These are phyloP conservation scores for Atlantisia rogersi DNA, from an alignment of 2,113 vertebrate genomes.

Conservation along the genomic window DNA sequence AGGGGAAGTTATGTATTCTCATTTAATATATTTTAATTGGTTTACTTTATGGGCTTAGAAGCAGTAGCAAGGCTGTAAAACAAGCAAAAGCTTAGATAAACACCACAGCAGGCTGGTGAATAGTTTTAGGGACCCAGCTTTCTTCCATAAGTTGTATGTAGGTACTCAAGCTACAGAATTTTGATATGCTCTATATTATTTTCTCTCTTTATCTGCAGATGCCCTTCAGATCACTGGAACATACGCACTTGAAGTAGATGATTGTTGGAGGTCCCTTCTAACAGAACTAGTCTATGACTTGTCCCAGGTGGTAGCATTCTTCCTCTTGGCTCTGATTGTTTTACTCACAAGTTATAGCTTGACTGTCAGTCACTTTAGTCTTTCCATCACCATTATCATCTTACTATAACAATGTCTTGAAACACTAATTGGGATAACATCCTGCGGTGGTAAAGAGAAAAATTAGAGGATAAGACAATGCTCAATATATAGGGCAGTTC, in stretches of 20 bases:
- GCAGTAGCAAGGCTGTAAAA: background rate
- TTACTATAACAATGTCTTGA: background rate
- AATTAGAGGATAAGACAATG: background rate
- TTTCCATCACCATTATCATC: background rate
- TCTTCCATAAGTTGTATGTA: background rate
- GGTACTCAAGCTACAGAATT: background rate
- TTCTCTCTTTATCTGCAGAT: background rate
- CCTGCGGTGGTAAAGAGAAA: background rate
- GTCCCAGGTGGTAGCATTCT: background rate
- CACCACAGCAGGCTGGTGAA: background rate
- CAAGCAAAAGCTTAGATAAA: background rate
- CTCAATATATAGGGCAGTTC: background rate
- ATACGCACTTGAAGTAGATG: background rate
- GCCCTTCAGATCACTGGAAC: background rate
- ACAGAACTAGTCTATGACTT: background rate
- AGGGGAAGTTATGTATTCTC: background rate
- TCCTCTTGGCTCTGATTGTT: background rate
- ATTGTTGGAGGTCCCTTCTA: background rate
- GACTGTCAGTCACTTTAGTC: background rate
- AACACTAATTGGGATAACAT: background rate
- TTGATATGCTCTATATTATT: background rate
- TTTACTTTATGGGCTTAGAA: conserved; percentile 5
- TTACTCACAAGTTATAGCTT: background rate
- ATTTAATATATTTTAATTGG: background rate
- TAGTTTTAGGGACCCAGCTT: background rate